These are phyloP conservation scores for Thalassarche chlororhynchos DNA, from an alignment of 2,113 vertebrate genomes.

Conservation along the genomic window DNA sequence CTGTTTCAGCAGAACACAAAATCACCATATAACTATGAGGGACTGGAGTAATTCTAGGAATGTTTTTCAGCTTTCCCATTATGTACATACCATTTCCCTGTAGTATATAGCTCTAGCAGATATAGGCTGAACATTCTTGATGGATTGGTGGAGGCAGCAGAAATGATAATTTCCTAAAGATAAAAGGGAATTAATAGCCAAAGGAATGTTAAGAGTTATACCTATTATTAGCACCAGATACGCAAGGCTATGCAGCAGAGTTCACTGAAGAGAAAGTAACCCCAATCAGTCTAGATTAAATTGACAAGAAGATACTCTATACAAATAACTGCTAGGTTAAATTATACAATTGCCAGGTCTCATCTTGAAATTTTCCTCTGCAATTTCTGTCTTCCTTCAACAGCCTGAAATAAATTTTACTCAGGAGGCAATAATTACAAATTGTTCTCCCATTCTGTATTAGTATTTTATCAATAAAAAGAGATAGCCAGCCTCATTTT, in stretches of 20 bases:
- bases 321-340: background rate
- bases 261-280: background rate
- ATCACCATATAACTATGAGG: background rate
- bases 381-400: background rate
- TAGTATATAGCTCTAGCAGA: background rate
- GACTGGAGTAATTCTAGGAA: background rate
- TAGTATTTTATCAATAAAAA: background rate
- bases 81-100: background rate
- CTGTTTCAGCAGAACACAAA: background rate
- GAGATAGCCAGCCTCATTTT: background rate
- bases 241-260: background rate
- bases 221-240: background rate
- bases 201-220: background rate
- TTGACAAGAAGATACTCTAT: background rate
- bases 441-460: background rate
- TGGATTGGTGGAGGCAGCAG: conserved; percentile 1
- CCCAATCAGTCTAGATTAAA: background rate
- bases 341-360: background rate
- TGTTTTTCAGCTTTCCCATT: conserved; percentile 12
- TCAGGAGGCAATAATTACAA: background rate
- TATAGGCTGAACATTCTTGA: background rate
- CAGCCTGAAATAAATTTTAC: background rate
- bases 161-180: conserved; percentile 42
- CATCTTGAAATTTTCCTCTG: background rate
- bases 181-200: conserved; percentile 18